phyloP scores from a whole-genome alignment of 1,140 invertebrate genomes.

The Berghia stephanieae region DNA sequence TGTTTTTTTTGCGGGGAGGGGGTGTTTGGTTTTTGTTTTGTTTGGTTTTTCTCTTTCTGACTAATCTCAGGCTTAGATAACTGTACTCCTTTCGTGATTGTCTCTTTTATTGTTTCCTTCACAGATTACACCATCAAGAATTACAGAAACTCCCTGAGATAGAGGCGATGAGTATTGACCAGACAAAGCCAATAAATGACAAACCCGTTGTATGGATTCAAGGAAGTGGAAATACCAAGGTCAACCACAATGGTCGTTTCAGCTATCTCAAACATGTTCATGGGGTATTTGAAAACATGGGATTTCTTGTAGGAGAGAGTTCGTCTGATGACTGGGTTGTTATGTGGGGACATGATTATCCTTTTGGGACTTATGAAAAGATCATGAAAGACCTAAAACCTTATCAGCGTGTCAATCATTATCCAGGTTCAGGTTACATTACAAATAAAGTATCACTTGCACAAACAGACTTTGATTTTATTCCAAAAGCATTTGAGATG shows the following conservation, averaged over 20 bases:
- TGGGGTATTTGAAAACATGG: slow-evolving; percentile 77
- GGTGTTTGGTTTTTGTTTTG: not conserved
- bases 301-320: slow-evolving; percentile 73
- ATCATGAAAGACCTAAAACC: slow-evolving; percentile 73
- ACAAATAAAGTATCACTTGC: slow-evolving; percentile 95
- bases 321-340: slow-evolving; percentile 81
- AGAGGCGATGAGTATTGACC: not conserved
- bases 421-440: slow-evolving; percentile 92
- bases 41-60: no score
- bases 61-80: no score
- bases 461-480: slow-evolving; percentile 77
- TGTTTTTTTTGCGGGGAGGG: not conserved
- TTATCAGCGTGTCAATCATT: slow-evolving; percentile 91
- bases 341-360: slow-evolving; percentile 94
- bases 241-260: slow-evolving; percentile 70
- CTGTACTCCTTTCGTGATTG: not conserved
- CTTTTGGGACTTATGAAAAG: slow-evolving; percentile 75
- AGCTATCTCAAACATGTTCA: slow-evolving; percentile 83
- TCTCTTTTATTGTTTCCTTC: not conserved
- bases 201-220: slow-evolving; percentile 26
- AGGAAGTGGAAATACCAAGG: slow-evolving; percentile 20
- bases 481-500: slow-evolving; percentile 88
- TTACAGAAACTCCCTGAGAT: not conserved
- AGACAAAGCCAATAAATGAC: not conserved
- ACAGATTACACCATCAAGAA: not conserved